Base-by-base conservation (phyloP, 2,797 vertebrate species). In the Notolabrus celidotus region DNA sequence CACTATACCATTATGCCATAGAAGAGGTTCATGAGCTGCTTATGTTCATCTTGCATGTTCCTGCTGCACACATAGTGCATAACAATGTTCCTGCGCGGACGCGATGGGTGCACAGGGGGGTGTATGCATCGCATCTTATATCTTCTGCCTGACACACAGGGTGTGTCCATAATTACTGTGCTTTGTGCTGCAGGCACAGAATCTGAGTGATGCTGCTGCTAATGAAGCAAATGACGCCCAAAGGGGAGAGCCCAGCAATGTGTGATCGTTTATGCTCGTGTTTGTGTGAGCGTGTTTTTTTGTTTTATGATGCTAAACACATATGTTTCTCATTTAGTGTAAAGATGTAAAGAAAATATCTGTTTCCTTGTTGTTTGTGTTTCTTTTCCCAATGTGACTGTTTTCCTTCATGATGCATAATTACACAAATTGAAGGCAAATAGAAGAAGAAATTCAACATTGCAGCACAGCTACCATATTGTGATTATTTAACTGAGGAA, bases 151-250 rank as follows among this genome's bases (percentile, higher is more conserved):
- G 87, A 88, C 86, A 87, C 77, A 50, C 41, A 73, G 88, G 86
- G 91, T 85, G 90, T 92, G 92, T 83, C 84, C 86, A 67, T 81
- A 89, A 92, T 92, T 87, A 92, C 83, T 39, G 20, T 4, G 52
- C 66, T 81, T 74, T 80, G 80, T 86, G 87, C 88, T 83, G 81
- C 81, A 79, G 82, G 89, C 84, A 22, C 54, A 60, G 65, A 74
- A 75, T 84, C 83, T 82, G 82, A 92, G 47, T 82, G 81, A 76
- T 78, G 85, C 67, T 79, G 79, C 69, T 60, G 83, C 90, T 87
- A 91, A 91, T 87, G 85, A 91, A 89, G 82, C 83, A 76, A 86
- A 89, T 51, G 75, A 81, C 45, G 53, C 79, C 88, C 68, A 76
- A 43, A 65, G 79, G 85, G 71, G 49, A 27, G 58, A 41, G 54